A percentile compares a stretch with the other conserved stretches of the same genome.
Evolutionary conservation across 2,113 vertebrate species (phyloP).

Genomic region (Steatornis caripensis): DNA sequence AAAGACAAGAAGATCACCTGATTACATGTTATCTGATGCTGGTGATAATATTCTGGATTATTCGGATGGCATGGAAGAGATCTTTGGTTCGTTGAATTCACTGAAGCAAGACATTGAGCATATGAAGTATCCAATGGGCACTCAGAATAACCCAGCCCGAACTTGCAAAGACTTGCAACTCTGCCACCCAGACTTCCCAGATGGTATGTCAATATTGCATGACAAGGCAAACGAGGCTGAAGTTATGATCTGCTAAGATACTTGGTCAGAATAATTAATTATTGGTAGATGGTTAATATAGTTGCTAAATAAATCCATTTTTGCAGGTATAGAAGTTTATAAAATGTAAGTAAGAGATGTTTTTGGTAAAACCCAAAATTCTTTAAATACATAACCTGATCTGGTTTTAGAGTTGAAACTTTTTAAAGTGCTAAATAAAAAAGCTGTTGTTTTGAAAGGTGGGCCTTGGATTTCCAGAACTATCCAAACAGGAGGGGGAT

Average conservation of each 20-base stretch:
- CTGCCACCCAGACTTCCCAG: constrained; percentile 91
- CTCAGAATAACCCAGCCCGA: constrained; percentile 90
- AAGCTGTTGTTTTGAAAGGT: background rate
- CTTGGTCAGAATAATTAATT: background rate
- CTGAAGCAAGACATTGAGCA: constrained; percentile 96
- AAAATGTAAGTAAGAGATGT: background rate
- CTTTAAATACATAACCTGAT: background rate
- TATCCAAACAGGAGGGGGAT: background rate
- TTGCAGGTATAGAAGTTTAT: background rate
- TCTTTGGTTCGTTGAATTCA: constrained; percentile 91
- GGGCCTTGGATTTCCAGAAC: background rate
- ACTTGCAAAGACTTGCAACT: constrained; percentile 98
- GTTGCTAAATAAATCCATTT: background rate
- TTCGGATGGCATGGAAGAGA: constrained; percentile 93
- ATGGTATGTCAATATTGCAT: constrained; percentile 76
- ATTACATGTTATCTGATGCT: constrained; percentile 82
- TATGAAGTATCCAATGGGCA: constrained; percentile 97
- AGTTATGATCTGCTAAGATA: background rate
- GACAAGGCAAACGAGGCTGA: background rate
- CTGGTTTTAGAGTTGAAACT: background rate
- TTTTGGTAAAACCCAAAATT: background rate
- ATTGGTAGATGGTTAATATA: background rate
- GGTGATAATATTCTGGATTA: constrained; percentile 85
- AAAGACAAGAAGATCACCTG: constrained; percentile 87
- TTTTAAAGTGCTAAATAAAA: background rate